Base-by-base conservation (phyloP, 2,888 invertebrate genomes). In the Neoscelio sp. region DNA sequence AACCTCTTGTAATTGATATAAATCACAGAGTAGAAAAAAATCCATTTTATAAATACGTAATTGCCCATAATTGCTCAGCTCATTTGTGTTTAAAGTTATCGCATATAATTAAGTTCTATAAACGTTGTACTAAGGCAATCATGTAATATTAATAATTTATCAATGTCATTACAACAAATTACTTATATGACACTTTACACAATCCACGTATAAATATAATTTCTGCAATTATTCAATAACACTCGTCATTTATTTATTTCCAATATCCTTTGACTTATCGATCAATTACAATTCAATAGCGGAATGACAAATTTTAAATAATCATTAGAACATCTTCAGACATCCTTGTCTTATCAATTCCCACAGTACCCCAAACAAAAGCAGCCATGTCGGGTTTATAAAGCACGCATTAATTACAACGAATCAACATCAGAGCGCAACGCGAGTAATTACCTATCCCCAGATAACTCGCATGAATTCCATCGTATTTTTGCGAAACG, bases 371-470 rank as follows among this genome's bases (percentile, higher is more conserved):
- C 18, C n/a, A 12, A 18, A 23, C 42, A 30, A 13, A 30, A 42
- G 38, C 20, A 26, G 58, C 40, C 26, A 68, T 58, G 48, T 35
- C n/a, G 15, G 58, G 28, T 35, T 48, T 18, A 56, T 38, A 30
- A 60, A 38, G 42, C 30, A 35, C 60, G 20, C 65, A 58, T 74
- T 67, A 74, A 74, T 75, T 75, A 44, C 18, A 15, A 7, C 56
- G 42, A 42, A 65, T 60, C 50, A 52, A 33, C 65, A 52, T 75
- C 26, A 46, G 23, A 15, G 12, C 12, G 13, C 13, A 8, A 13
- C 4, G 7, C 60, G 67, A 50, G 42, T 58, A 67, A 75, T 75
- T 75, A 67, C 60, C 50, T 58, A 65, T 65, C 58, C 33, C 58
- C 38, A n/a, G 74, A 65, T 65, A 65, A 50, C 48, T 65, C 38